phyloP scores from a whole-genome alignment of 2,888 invertebrate species.

The Vesta saturnalis region DNA sequence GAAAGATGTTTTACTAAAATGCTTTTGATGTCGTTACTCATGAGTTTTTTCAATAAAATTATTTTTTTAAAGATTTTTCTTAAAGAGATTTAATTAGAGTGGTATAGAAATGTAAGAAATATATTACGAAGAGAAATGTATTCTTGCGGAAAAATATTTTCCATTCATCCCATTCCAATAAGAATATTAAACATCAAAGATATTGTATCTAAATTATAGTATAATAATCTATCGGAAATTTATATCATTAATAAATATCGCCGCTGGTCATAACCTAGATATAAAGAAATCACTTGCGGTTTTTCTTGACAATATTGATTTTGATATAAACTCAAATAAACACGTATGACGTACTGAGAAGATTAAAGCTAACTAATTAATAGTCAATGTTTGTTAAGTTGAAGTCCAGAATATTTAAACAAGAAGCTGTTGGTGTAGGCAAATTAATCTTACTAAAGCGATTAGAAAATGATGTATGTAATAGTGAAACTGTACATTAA shows the following conservation, averaged over 20 bases:
- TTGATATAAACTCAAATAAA: neutral
- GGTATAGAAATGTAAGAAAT: neutral
- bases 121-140: neutral
- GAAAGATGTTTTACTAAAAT: neutral
- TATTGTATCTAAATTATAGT: neutral
- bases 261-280: neutral
- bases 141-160: neutral
- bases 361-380: neutral
- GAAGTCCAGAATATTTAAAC: slow-evolving; percentile 11
- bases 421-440: slow-evolving; percentile 4
- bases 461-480: slow-evolving; percentile 9
- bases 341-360: neutral
- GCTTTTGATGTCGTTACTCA: no score
- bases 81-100: slow-evolving; percentile 1
- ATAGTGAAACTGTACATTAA: slow-evolving; percentile 11
- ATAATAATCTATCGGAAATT: neutral
- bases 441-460: slow-evolving; percentile 12
- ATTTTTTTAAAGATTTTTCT: neutral
- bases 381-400: slow-evolving; percentile 13
- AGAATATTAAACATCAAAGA: neutral
- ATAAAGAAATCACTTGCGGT: neutral
- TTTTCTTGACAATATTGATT: neutral
- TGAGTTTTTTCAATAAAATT: neutral
- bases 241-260: neutral
- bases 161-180: no score